Percentiles rank a stretch among this genome's conserved stretches.
These are phyloP conservation scores for Tapirus terrestris DNA, from an alignment of 2,113 vertebrate species.

Conservation along the genomic window DNA sequence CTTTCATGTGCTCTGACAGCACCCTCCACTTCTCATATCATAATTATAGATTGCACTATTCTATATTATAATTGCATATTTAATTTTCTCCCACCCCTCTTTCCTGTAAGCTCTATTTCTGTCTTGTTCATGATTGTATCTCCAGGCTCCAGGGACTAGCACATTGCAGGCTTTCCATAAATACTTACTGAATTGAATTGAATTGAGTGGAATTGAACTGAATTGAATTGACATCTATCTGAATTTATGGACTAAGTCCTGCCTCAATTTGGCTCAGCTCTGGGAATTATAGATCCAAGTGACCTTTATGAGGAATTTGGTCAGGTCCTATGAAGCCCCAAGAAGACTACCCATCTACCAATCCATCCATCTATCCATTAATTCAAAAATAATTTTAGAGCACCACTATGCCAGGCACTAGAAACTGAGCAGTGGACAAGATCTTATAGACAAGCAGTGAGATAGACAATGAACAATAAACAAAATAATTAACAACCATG, in stretches of 20 bases:
- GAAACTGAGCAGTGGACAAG: not conserved
- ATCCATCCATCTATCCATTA: not conserved
- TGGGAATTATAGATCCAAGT: not conserved
- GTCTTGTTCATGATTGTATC: not conserved
- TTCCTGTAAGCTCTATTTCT: not conserved
- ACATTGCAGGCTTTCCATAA: not conserved
- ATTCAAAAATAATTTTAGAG: not conserved
- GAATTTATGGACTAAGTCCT: not conserved
- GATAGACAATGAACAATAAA: not conserved
- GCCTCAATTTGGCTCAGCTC: not conserved
- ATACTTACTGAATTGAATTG: not conserved
- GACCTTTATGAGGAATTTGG: slow-evolving; percentile 9
- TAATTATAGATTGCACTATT: not conserved
- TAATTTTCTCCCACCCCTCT: not conserved
- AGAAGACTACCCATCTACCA: not conserved
- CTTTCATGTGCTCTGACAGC: not conserved
- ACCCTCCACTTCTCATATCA: not conserved
- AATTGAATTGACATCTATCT: not conserved
- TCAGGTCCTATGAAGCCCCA: not conserved
- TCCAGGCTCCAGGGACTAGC: not conserved
- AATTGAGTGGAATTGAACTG: not conserved
- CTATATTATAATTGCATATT: not conserved
- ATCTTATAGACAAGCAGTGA: not conserved
- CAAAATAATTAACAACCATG: not conserved
- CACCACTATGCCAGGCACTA: not conserved